Percentiles rank a stretch among this genome's conserved stretches.
These are phyloP conservation scores for Poicephalus meyeri DNA, from an alignment of 2,113 vertebrate genomes.

Conservation along the genomic window DNA sequence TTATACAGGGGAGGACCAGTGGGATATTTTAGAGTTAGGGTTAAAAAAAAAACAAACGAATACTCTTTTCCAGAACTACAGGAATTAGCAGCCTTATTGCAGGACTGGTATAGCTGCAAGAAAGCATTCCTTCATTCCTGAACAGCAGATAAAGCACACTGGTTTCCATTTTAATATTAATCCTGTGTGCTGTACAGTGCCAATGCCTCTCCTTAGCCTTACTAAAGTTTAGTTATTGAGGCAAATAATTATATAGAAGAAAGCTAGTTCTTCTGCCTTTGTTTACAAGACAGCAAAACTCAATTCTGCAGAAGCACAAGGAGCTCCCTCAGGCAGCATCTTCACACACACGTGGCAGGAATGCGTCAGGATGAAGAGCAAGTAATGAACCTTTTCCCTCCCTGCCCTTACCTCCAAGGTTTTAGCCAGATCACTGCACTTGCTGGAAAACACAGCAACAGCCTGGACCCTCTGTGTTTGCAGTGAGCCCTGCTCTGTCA, in stretches of 20 bases:
- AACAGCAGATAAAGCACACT: neutral
- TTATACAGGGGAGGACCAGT: neutral
- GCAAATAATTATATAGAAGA: neutral
- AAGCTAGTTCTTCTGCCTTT: neutral
- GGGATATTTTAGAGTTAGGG: neutral
- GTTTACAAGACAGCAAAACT: neutral
- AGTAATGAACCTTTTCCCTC: neutral
- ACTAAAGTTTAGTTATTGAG: neutral
- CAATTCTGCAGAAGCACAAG: neutral
- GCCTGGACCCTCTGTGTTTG: neutral
- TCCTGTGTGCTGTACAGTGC: neutral
- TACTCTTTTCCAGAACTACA: neutral
- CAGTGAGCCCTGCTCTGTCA: fast-evolving
- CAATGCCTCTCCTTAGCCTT: neutral
- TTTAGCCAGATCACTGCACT: neutral
- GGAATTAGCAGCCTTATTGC: neutral
- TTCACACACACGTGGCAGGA: neutral
- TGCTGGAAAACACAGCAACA: neutral
- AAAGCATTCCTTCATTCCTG: neutral
- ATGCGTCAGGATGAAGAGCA: neutral
- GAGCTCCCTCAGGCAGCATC: neutral
- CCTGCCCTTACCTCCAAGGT: neutral
- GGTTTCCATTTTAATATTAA: neutral
- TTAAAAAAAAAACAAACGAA: too few species aligned
- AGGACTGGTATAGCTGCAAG: neutral